A percentile compares a stretch with the other conserved stretches of the same genome.
These are phyloP conservation scores for Branchipolynoe longqiensis DNA, from an alignment of 2,888 invertebrate genomes.

Conservation along the genomic window DNA sequence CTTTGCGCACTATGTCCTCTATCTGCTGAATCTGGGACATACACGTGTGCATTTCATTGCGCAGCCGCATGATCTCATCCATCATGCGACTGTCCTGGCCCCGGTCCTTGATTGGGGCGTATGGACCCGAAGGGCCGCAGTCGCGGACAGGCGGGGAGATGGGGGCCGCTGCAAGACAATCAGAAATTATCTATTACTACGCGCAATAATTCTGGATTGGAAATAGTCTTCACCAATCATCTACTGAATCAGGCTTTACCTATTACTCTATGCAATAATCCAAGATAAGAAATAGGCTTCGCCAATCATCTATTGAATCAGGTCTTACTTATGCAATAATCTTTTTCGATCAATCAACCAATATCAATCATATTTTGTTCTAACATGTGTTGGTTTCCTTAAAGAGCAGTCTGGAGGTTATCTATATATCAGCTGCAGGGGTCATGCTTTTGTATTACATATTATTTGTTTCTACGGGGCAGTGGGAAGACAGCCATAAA, in stretches of 20 bases:
- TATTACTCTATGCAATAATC: no score
- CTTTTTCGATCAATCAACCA: not conserved
- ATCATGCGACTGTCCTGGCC: conserved; percentile 50
- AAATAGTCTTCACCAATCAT: no score
- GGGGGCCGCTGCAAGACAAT: conserved; percentile 68
- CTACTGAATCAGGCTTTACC: not conserved
- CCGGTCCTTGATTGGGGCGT: not conserved
- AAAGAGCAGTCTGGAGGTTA: no score
- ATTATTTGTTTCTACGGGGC: no score
- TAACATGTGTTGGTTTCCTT: not conserved
- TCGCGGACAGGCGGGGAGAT: conserved; percentile 75
- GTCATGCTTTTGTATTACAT: no score
- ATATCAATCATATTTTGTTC: not conserved
- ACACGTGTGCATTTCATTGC: conserved; percentile 75
- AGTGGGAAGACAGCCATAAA: no score
- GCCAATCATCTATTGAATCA: not conserved
- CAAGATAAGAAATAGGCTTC: no score
- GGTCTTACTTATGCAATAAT: not conserved
- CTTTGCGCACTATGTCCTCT: conserved; percentile 72
- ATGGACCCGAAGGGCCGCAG: conserved; percentile 58
- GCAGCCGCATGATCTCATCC: conserved; percentile 74
- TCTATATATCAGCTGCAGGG: not conserved
- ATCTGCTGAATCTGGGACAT: conserved; percentile 75
- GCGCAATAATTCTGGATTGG: no score
- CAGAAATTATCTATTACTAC: not conserved